Evolutionary conservation across 1,140 invertebrate species (phyloP).

Genomic region (Panagrolaimus sp.): DNA sequence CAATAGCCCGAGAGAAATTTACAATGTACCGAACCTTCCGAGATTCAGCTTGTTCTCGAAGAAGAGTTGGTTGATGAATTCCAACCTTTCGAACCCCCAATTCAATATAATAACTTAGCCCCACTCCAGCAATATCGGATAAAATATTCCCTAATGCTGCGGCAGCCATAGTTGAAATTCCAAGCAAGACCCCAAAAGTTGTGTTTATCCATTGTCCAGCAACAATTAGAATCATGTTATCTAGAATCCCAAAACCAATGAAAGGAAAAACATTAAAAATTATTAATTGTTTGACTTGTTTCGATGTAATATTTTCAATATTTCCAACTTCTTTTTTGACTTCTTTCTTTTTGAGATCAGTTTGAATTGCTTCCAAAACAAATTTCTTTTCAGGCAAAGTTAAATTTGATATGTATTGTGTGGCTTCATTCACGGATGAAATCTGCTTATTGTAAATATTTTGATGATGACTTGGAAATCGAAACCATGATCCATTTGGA

Average conservation of each 20-base stretch:
- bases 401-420: too few species aligned
- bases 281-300: constrained; percentile 68
- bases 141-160: constrained; percentile 69
- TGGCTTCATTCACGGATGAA: too few species aligned
- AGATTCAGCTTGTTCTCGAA: constrained; percentile 73
- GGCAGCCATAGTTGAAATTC: constrained; percentile 52
- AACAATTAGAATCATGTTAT: constrained; percentile 92
- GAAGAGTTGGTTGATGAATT: constrained; percentile 74
- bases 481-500: too few species aligned
- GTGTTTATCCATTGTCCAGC: constrained; percentile 90
- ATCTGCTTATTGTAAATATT: too few species aligned
- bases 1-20: constrained; percentile 67
- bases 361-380: too few species aligned
- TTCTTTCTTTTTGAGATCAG: too few species aligned
- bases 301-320: too few species aligned
- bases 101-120: constrained; percentile 88
- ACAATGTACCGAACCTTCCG: constrained; percentile 62
- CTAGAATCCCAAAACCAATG: constrained; percentile 90
- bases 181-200: constrained; percentile 38
- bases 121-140: constrained; percentile 82
- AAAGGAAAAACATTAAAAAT: constrained; percentile 84
- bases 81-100: constrained; percentile 73
- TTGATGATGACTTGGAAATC: too few species aligned
- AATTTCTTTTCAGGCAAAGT: too few species aligned
- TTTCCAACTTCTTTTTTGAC: too few species aligned